phyloP scores from a whole-genome alignment of 2,888 invertebrate genomes.

The Myathropa florea region DNA sequence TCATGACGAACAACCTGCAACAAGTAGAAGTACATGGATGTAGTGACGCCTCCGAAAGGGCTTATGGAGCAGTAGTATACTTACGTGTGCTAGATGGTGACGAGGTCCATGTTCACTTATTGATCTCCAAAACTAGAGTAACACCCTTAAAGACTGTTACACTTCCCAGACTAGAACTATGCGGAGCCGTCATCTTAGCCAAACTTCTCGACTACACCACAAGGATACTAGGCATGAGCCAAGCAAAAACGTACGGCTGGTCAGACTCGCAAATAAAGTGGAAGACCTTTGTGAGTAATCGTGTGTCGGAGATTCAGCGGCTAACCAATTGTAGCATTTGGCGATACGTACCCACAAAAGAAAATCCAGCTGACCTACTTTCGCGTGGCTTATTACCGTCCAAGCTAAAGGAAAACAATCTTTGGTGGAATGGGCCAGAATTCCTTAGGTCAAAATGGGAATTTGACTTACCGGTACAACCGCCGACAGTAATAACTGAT shows the following conservation, averaged over 20 bases:
- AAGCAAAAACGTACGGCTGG: too few relatives aligned
- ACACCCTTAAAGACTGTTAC: constrained; percentile 55
- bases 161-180: constrained; percentile 58
- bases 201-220: too few relatives aligned
- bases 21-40: neutral
- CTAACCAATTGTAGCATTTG: constrained; percentile 23
- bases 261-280: too few relatives aligned
- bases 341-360: constrained; percentile 55
- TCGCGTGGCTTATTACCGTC: constrained; percentile 27
- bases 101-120: neutral
- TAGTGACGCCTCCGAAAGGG: constrained; percentile 8
- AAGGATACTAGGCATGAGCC: too few relatives aligned
- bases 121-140: constrained; percentile 56
- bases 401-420: neutral
- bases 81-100: neutral
- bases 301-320: constrained; percentile 54
- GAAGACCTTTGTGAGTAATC: constrained; percentile 61
- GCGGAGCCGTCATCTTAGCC: too few relatives aligned
- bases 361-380: constrained; percentile 66
- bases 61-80: too few relatives aligned
- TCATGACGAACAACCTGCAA: too few relatives aligned
- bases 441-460: constrained; percentile 6
- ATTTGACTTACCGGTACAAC: constrained; percentile 11
- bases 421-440: constrained; percentile 9
- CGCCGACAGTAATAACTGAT: neutral